Conservation (phyloP, 2,113 vertebrate species). For the Hymenochirus boettgeri region DNA sequence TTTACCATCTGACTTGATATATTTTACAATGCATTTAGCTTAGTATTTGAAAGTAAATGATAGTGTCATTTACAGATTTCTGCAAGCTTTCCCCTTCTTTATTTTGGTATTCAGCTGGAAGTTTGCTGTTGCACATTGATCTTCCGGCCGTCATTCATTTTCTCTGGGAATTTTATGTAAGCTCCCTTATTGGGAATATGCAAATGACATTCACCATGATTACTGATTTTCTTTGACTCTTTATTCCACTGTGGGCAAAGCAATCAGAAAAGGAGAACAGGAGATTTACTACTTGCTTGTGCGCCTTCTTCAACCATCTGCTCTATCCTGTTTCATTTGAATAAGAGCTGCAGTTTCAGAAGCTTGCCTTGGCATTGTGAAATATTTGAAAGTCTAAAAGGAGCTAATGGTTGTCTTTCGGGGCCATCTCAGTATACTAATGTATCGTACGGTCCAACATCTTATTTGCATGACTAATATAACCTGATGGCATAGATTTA, state of each 20-base stretch:
- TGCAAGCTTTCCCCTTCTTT: neutral
- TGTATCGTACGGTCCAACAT: constrained; percentile 51
- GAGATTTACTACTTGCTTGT: constrained; percentile 82
- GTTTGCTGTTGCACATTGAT: constrained; percentile 66
- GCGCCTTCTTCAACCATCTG: constrained; percentile 77
- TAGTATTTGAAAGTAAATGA: constrained; percentile 7
- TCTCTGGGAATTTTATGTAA: constrained; percentile 72
- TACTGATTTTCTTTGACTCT: constrained; percentile 91
- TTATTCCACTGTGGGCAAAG: constrained; percentile 86
- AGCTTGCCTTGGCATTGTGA: constrained; percentile 60
- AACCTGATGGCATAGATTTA: constrained; percentile 3
- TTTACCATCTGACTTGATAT: neutral
- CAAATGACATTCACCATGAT: constrained; percentile 88
- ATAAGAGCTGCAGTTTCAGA: constrained; percentile 73
- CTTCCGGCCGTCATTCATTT: constrained; percentile 70
- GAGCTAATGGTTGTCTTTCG: constrained; percentile 64
- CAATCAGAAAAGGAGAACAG: constrained; percentile 83
- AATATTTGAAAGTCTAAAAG: constrained; percentile 60
- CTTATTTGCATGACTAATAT: constrained; percentile 47
- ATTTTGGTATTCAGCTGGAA: constrained; percentile 73
- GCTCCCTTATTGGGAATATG: constrained; percentile 90
- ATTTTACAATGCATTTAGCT: constrained; percentile 32
- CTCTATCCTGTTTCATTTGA: constrained; percentile 77
- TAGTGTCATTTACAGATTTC: neutral
- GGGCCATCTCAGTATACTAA: constrained; percentile 49